Conservation (phyloP, 2,797 vertebrate species). For the Siniperca scherzeri region DNA sequence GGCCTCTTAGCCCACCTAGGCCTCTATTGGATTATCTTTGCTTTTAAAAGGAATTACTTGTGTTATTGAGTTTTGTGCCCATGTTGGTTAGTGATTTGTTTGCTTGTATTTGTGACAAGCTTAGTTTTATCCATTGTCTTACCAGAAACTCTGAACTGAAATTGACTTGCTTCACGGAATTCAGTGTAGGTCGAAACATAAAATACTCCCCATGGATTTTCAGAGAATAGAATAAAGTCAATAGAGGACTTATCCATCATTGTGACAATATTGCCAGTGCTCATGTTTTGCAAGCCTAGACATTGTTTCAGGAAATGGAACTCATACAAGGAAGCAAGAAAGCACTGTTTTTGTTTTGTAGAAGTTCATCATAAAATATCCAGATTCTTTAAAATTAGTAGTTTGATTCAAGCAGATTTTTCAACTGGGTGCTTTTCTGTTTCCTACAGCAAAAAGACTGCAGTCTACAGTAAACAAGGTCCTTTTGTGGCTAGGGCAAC, state of each 20-base stretch:
- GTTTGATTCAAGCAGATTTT: conserved; percentile 1
- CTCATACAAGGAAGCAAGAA: neutral
- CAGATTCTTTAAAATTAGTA: neutral
- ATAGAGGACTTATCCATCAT: conserved; percentile 24
- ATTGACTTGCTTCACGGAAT: conserved; percentile 33
- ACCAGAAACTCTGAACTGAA: conserved; percentile 35
- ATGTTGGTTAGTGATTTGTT: conserved; percentile 43
- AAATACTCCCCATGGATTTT: conserved; percentile 20
- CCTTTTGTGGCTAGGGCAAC: neutral
- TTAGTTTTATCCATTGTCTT: conserved; percentile 51
- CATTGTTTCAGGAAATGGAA: conserved; percentile 15
- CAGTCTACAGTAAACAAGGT: neutral
- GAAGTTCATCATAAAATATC: neutral
- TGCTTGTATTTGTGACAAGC: conserved; percentile 49
- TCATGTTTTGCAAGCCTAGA: conserved; percentile 12
- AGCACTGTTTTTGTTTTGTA: neutral
- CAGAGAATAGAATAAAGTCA: conserved; percentile 38
- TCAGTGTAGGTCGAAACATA: conserved; percentile 3
- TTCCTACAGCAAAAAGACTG: neutral
- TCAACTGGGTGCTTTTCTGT: neutral
- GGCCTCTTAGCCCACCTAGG: conserved; percentile 54
- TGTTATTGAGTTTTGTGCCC: conserved; percentile 40
- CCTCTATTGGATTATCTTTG: conserved; percentile 57
- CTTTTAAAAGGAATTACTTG: conserved; percentile 59
- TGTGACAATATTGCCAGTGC: conserved; percentile 23